Percentiles rank a stretch among this genome's conserved stretches.
Evolutionary conservation across 92 coral and sea anemone genomes (phyloP).

Genomic region (Hydrozoanthus gracilis): DNA sequence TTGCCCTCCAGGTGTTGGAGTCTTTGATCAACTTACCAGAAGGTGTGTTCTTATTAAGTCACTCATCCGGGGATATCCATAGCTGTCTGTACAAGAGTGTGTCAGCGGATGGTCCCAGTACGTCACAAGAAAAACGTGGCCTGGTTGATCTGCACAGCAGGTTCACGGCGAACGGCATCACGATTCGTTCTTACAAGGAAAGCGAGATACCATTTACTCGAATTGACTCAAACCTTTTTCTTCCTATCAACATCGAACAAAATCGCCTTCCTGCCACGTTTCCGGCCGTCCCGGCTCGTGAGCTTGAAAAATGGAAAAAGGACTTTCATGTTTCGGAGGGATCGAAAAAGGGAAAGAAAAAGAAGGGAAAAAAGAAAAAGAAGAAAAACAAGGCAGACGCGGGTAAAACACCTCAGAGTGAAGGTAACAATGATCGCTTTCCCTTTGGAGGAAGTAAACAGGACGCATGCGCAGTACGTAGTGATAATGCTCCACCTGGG

Average conservation of each 20-base stretch:
- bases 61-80: constrained; percentile 78
- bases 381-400: constrained; percentile 35
- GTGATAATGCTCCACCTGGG: background rate
- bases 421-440: background rate
- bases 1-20: constrained; percentile 54
- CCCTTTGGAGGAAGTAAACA: background rate
- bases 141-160: constrained; percentile 65
- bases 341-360: constrained; percentile 53
- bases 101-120: constrained; percentile 14
- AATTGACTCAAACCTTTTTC: constrained; percentile 78
- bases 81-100: constrained; percentile 76
- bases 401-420: background rate
- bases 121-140: constrained; percentile 55
- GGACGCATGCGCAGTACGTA: background rate
- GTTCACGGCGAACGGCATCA: constrained; percentile 26
- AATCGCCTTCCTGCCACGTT: constrained; percentile 82
- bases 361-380: constrained; percentile 57
- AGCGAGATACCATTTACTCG: constrained; percentile 76
- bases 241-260: constrained; percentile 71
- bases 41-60: constrained; percentile 72
- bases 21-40: constrained; percentile 57
- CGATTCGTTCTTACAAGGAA: constrained; percentile 51
- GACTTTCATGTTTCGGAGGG: constrained; percentile 39
- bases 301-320: constrained; percentile 50
- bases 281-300: constrained; percentile 76